phyloP scores from a whole-genome alignment of 1,140 invertebrate species.

The Riptortus pedestris region DNA sequence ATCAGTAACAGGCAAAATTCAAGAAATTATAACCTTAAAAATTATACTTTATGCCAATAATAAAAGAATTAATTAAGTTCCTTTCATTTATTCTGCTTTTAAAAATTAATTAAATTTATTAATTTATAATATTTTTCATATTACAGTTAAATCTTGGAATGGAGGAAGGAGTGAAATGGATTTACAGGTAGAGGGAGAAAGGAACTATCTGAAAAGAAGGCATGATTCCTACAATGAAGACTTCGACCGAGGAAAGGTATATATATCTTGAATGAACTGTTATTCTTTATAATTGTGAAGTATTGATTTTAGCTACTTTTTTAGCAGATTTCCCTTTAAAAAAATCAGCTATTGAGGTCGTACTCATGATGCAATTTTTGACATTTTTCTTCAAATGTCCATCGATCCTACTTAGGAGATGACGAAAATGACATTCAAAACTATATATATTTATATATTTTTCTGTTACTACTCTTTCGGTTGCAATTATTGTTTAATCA shows the following conservation, averaged over 20 bases:
- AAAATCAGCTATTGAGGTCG: not conserved
- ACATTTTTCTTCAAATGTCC: too few species aligned
- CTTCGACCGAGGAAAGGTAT: constrained; percentile 31
- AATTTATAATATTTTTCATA: too few species aligned
- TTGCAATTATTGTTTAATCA: too few species aligned
- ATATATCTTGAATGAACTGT: not conserved
- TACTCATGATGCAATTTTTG: not conserved
- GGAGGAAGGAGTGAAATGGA: constrained; percentile 30
- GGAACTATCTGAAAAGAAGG: constrained; percentile 23
- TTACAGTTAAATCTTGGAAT: constrained; percentile 31
- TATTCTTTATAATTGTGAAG: not conserved
- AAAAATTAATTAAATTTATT: too few species aligned
- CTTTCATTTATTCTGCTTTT: too few species aligned
- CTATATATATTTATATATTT: too few species aligned
- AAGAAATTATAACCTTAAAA: too few species aligned
- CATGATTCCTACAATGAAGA: constrained; percentile 30
- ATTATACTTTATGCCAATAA: too few species aligned
- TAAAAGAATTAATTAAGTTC: too few species aligned
- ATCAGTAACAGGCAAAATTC: too few species aligned
- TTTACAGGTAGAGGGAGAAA: constrained; percentile 28
- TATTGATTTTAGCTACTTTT: not conserved
- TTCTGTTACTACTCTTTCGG: too few species aligned
- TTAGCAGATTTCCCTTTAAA: not conserved
- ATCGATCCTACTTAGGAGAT: too few species aligned
- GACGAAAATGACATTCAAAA: not conserved